Evolutionary conservation across 2,888 invertebrate genomes (phyloP).

Genomic region (Aspidiotus destructor): DNA sequence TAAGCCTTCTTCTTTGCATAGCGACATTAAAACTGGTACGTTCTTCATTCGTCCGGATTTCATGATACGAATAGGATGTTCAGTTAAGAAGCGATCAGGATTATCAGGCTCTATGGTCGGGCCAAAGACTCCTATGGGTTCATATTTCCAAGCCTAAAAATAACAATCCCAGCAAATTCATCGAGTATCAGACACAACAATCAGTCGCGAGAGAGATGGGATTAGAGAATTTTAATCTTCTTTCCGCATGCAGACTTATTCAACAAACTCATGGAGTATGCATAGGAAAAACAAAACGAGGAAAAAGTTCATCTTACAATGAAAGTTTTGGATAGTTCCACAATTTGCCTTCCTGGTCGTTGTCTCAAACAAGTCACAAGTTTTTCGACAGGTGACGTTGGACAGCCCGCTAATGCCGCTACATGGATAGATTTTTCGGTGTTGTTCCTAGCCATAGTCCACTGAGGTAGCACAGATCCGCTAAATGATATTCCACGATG

Average conservation of each 20-base stretch:
- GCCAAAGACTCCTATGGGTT: constrained; percentile 62
- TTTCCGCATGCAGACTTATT: too few species aligned
- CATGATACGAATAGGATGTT: constrained; percentile 55
- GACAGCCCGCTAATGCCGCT: constrained; percentile 1
- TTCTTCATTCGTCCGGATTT: constrained; percentile 51
- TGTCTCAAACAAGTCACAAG: constrained; percentile 6
- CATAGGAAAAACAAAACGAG: too few species aligned
- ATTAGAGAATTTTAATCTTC: too few species aligned
- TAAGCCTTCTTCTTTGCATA: constrained; percentile 61
- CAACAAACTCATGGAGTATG: too few species aligned
- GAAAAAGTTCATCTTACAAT: constrained; percentile 5
- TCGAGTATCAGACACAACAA: neutral
- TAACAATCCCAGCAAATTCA: neutral
- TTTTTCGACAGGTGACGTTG: neutral
- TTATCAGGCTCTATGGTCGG: constrained; percentile 55
- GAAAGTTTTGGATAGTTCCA: constrained; percentile 33
- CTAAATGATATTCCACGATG: neutral
- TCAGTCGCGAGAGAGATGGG: too few species aligned
- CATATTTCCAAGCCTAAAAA: constrained; percentile 50
- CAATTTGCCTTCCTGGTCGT: constrained; percentile 36
- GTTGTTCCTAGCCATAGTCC: neutral
- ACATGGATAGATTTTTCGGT: neutral
- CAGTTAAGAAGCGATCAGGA: constrained; percentile 52
- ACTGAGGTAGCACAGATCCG: neutral
- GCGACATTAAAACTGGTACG: constrained; percentile 58